Conservation (phyloP, 1,140 invertebrate genomes). For the Coboldia fuscipes region DNA sequence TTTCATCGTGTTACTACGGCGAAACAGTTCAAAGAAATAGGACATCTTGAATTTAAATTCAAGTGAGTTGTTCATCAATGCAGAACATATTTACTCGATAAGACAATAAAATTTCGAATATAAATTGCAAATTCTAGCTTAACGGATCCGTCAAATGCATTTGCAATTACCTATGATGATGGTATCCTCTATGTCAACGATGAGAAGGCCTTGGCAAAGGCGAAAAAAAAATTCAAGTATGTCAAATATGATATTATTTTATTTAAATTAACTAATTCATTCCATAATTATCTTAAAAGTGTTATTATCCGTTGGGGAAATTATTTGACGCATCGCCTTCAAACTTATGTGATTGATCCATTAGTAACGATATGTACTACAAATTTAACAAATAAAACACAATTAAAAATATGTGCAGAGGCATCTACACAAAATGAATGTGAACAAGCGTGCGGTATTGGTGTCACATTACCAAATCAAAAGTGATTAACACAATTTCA, state of each 20-base stretch:
- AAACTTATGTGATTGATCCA: too few species aligned
- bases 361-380: too few species aligned
- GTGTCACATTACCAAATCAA: too few species aligned
- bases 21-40: constrained; percentile 4
- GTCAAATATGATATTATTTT: too few species aligned
- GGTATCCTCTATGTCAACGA: constrained; percentile 34
- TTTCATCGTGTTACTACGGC: neutral
- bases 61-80: constrained; percentile 4
- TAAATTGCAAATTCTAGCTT: constrained; percentile 7
- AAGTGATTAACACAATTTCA: too few species aligned
- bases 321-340: too few species aligned
- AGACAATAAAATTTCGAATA: neutral
- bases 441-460: constrained; percentile 26
- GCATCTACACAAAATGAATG: constrained; percentile 24
- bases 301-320: too few species aligned
- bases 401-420: constrained; percentile 30
- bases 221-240: constrained; percentile 12
- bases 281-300: too few species aligned
- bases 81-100: neutral
- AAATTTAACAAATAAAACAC: too few species aligned
- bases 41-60: constrained; percentile 5
- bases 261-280: too few species aligned
- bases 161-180: constrained; percentile 26
- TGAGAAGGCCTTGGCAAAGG: constrained; percentile 16
- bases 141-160: constrained; percentile 17